Evolutionary conservation across 2,113 vertebrate genomes (phyloP).

Genomic region (Nansenia antarctica): DNA sequence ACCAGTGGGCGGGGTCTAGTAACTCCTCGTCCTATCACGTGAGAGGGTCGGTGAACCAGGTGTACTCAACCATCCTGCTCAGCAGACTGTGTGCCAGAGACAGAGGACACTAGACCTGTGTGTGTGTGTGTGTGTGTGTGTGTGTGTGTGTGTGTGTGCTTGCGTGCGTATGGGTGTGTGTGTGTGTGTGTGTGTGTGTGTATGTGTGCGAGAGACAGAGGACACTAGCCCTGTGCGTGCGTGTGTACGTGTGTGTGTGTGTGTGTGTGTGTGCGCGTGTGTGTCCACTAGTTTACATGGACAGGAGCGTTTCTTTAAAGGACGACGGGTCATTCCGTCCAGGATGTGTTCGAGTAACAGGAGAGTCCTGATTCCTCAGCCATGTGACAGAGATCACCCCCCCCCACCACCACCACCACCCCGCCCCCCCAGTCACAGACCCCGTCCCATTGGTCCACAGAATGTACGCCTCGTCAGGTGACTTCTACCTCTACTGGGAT

Average conservation of each 20-base stretch:
- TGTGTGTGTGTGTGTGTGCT: too few species aligned
- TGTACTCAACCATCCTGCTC: conserved; percentile 95
- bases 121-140: conserved; percentile 14
- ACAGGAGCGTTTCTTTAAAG: neutral
- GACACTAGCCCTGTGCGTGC: conserved; percentile 1
- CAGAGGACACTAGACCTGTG: conserved; percentile 39
- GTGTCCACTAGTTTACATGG: neutral
- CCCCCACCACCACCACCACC: neutral
- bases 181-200: conserved; percentile 7
- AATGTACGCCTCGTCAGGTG: neutral
- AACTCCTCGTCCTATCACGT: conserved; percentile 84
- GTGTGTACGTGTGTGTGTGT: conserved; percentile 15
- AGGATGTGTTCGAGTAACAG: conserved; percentile 1
- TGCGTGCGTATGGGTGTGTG: conserved; percentile 18
- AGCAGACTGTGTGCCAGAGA: conserved; percentile 83
- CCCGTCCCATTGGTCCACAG: neutral
- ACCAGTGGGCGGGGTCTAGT: conserved; percentile 59
- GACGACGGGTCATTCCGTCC: neutral
- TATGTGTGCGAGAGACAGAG: too few species aligned
- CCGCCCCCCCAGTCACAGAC: neutral
- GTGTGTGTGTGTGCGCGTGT: conserved; percentile 7
- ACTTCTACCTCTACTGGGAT: neutral
- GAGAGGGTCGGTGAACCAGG: conserved; percentile 89
- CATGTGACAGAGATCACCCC: neutral
- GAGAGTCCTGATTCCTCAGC: neutral